A percentile compares a stretch with the other conserved stretches of the same genome.
These are phyloP conservation scores for Drosophila recens DNA, from an alignment of 2,888 invertebrate species.

Conservation along the genomic window DNA sequence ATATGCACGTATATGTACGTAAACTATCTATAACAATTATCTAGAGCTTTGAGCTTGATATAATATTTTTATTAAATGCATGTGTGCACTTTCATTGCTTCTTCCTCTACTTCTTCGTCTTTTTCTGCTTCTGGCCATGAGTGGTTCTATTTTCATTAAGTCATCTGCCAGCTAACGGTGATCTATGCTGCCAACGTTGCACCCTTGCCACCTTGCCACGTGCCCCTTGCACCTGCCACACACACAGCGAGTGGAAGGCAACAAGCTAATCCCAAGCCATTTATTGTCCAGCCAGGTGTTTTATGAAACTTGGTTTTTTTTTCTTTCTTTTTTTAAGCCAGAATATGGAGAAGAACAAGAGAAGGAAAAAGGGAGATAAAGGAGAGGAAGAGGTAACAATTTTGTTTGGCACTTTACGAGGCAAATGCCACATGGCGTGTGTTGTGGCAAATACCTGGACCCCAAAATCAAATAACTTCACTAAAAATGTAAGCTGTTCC, in stretches of 20 bases:
- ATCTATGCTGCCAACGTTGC: slow-evolving; percentile 38
- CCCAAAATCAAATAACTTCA: slow-evolving; percentile 70
- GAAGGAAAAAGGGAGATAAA: background rate
- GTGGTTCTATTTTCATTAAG: slow-evolving; percentile 46
- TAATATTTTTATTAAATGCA: slow-evolving; percentile 48
- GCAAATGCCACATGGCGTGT: slow-evolving; percentile 62
- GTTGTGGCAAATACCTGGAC: slow-evolving; percentile 10
- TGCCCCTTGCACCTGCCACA: slow-evolving; percentile 12
- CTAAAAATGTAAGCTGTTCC: slow-evolving; percentile 59
- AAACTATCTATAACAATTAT: slow-evolving; percentile 17
- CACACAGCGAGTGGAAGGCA: background rate
- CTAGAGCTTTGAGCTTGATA: slow-evolving; percentile 9
- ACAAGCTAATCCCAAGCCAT: slow-evolving; percentile 41
- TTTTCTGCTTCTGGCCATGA: background rate
- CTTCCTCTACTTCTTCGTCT: background rate
- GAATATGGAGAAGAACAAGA: background rate
- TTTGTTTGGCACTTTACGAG: slow-evolving; percentile 56
- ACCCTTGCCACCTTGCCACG: background rate
- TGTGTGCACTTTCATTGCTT: background rate
- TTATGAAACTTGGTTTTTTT: slow-evolving; percentile 38
- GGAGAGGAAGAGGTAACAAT: slow-evolving; percentile 41
- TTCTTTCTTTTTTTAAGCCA: slow-evolving; percentile 2
- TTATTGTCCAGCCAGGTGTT: slow-evolving; percentile 53
- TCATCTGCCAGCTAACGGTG: slow-evolving; percentile 59
- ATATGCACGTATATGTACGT: too few species aligned